Percentiles rank a stretch among this genome's conserved stretches.
Conservation (phyloP, 2,888 invertebrate species). For the Blera fallax region DNA sequence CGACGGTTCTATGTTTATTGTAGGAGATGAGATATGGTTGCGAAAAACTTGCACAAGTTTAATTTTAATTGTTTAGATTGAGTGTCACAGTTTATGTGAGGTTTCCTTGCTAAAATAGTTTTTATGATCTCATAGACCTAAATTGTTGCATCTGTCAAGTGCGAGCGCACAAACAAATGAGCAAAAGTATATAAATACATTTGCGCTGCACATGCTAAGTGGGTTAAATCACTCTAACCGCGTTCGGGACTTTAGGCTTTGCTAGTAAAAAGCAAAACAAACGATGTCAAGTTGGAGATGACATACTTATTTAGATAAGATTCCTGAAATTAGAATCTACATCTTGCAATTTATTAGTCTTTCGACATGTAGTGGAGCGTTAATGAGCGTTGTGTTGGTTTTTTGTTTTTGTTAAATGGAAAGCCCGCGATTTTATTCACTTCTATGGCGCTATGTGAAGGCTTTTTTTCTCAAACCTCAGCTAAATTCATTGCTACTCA, state of each 20-base stretch:
- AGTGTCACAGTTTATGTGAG: neutral
- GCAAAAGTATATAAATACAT: constrained; percentile 20
- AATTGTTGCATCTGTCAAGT: constrained; percentile 56
- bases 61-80: constrained; percentile 61
- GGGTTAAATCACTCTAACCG: constrained; percentile 45
- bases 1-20: neutral
- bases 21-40: constrained; percentile 14
- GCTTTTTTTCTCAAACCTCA: too few relatives aligned
- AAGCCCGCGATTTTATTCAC: neutral
- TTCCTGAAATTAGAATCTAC: constrained; percentile 18
- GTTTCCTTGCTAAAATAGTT: constrained; percentile 17
- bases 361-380: constrained; percentile 21
- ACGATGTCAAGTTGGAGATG: constrained; percentile 57
- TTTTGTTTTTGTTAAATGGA: neutral
- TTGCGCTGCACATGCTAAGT: constrained; percentile 31
- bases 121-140: constrained; percentile 59
- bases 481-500: too few relatives aligned
- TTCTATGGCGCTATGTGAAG: constrained; percentile 3
- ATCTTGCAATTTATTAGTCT: constrained; percentile 14
- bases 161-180: constrained; percentile 32
- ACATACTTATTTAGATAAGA: constrained; percentile 28
- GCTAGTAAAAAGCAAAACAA: neutral
- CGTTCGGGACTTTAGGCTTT: neutral
- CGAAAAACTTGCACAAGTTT: constrained; percentile 50
- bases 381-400: neutral